A percentile compares a stretch with the other conserved stretches of the same genome.
These are phyloP conservation scores for Chaetodon trifasciatus DNA, from an alignment of 2,797 vertebrate species.

Conservation along the genomic window DNA sequence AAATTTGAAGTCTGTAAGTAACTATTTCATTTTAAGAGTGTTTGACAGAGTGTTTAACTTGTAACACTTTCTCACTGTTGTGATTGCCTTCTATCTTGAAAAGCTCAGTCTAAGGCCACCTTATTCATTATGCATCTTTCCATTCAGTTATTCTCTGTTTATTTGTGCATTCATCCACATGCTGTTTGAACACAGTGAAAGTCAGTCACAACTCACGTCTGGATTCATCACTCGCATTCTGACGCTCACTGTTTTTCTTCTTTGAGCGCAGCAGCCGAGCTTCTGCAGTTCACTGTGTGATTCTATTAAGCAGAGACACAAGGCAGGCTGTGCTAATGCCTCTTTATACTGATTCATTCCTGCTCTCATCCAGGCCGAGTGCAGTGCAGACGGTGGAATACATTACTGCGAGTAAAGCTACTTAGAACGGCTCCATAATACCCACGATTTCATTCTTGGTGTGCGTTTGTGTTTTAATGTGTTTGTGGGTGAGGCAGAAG, in stretches of 20 bases:
- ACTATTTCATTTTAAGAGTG: too few species aligned
- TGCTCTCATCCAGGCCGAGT: constrained; percentile 26
- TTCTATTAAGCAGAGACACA: constrained; percentile 50
- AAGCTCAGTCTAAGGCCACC: too few species aligned
- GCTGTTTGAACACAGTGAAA: background rate
- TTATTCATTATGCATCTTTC: too few species aligned
- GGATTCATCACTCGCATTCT: background rate
- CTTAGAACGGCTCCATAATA: constrained; percentile 55
- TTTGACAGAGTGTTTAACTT: too few species aligned
- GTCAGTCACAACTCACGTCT: constrained; percentile 5
- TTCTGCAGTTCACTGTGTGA: constrained; percentile 41
- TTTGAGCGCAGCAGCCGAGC: background rate
- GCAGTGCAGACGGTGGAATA: constrained; percentile 43
- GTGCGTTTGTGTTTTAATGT: constrained; percentile 24
- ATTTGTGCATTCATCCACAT: background rate
- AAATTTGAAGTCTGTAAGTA: too few species aligned
- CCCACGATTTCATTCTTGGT: constrained; percentile 20
- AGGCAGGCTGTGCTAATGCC: constrained; percentile 33
- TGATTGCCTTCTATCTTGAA: too few species aligned
- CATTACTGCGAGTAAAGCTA: constrained; percentile 57
- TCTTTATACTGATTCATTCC: constrained; percentile 48
- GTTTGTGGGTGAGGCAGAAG: background rate
- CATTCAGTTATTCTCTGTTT: background rate
- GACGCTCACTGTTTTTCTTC: background rate
- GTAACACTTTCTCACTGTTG: too few species aligned